Evolutionary conservation across 1,140 invertebrate species (phyloP).

Genomic region (Leptinotarsa texana): DNA sequence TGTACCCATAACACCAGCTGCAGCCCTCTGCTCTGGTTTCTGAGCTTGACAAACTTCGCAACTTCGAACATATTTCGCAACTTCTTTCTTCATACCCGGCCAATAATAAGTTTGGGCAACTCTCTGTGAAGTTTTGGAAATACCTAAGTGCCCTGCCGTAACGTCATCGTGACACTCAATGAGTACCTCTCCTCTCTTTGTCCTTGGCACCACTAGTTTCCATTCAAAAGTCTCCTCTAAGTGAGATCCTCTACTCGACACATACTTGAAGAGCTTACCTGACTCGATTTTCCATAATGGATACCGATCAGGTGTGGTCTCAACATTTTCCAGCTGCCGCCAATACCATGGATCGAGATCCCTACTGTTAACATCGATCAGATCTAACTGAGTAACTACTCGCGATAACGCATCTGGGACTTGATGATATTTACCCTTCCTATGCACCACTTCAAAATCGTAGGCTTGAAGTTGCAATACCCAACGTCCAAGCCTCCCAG

Average conservation of each 20-base stretch:
- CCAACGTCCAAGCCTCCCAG: conserved; percentile 56
- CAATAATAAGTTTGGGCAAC: not conserved
- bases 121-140: not conserved
- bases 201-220: not conserved
- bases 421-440: not conserved
- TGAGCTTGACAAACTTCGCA: not conserved
- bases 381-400: not conserved
- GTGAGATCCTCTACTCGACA: not conserved
- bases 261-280: not conserved
- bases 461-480: conserved; percentile 31
- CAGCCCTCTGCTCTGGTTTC: not conserved
- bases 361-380: not conserved
- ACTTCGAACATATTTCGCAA: not conserved
- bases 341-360: not conserved
- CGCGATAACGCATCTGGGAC: conserved; percentile 22
- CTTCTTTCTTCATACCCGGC: not conserved
- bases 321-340: not conserved
- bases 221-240: not conserved
- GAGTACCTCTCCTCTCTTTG: not conserved
- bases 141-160: not conserved
- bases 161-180: not conserved
- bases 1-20: not conserved
- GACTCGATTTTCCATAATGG: not conserved
- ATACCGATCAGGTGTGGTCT: not conserved
- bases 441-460: conserved; percentile 11